A percentile compares a stretch with the other conserved stretches of the same genome.
These are phyloP conservation scores for Meles meles DNA, from an alignment of 2,113 vertebrate species.

Conservation along the genomic window DNA sequence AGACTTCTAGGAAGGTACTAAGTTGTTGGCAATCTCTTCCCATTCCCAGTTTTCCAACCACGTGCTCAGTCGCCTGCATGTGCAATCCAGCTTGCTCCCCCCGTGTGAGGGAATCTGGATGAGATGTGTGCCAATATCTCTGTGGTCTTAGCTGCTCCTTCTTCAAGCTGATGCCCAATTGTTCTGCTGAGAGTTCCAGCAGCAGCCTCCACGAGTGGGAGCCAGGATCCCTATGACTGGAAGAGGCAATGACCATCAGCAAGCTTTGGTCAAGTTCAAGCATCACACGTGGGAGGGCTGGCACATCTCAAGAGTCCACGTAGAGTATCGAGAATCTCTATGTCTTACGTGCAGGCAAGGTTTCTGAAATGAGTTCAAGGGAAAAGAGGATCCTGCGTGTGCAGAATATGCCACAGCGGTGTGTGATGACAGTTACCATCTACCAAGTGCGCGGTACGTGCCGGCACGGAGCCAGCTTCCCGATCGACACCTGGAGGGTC, in stretches of 20 bases:
- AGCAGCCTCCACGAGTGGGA: neutral
- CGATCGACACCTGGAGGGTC: neutral
- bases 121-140: neutral
- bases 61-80: neutral
- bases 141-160: neutral
- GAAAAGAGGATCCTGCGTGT: neutral
- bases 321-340: neutral
- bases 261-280: conserved; percentile 14
- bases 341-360: neutral
- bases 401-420: neutral
- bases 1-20: neutral
- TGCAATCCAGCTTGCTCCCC: neutral
- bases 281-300: neutral
- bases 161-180: neutral
- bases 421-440: neutral
- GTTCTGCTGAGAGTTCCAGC: neutral
- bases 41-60: neutral
- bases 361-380: neutral
- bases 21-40: neutral
- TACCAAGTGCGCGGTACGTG: neutral
- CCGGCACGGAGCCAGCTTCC: neutral
- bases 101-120: neutral
- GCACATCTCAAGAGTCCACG: neutral
- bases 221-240: neutral
- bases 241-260: neutral